phyloP scores from a whole-genome alignment of 2,113 vertebrate genomes.

The Petrocephalus zakoni region DNA sequence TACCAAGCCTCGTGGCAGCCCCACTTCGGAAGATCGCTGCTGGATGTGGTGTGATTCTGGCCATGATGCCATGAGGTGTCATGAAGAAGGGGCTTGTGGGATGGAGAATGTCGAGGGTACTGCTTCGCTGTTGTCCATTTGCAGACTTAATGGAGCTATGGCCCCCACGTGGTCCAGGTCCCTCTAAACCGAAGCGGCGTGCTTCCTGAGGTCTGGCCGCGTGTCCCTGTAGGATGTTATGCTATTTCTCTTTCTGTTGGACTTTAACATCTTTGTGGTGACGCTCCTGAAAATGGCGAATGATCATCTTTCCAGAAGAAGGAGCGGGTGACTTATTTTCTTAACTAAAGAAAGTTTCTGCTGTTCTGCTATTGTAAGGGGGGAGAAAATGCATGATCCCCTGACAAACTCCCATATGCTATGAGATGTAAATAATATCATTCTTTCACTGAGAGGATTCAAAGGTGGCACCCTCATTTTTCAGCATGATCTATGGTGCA shows the following conservation, averaged over 20 bases:
- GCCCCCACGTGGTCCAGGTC: background rate
- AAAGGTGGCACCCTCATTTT: conserved; percentile 12
- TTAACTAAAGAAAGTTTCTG: conserved; percentile 3
- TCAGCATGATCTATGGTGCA: conserved; percentile 30
- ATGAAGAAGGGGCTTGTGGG: background rate
- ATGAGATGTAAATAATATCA: conserved; percentile 23
- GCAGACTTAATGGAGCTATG: background rate
- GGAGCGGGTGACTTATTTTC: background rate
- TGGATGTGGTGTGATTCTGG: background rate
- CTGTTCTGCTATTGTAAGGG: background rate
- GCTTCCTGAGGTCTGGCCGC: background rate
- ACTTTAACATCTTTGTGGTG: background rate
- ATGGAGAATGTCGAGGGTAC: background rate
- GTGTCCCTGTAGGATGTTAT: background rate
- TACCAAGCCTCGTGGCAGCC: background rate
- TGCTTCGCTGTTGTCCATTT: background rate
- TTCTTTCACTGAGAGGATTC: conserved; percentile 16
- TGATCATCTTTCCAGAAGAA: background rate
- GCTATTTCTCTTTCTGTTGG: background rate
- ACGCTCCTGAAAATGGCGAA: background rate
- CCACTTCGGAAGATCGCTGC: background rate
- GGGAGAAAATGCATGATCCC: background rate
- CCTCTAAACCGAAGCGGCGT: background rate
- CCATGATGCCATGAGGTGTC: background rate
- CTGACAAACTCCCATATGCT: conserved; percentile 27